These are phyloP conservation scores for Scomber japonicus DNA, from an alignment of 2,113 vertebrate genomes.

Conservation along the genomic window DNA sequence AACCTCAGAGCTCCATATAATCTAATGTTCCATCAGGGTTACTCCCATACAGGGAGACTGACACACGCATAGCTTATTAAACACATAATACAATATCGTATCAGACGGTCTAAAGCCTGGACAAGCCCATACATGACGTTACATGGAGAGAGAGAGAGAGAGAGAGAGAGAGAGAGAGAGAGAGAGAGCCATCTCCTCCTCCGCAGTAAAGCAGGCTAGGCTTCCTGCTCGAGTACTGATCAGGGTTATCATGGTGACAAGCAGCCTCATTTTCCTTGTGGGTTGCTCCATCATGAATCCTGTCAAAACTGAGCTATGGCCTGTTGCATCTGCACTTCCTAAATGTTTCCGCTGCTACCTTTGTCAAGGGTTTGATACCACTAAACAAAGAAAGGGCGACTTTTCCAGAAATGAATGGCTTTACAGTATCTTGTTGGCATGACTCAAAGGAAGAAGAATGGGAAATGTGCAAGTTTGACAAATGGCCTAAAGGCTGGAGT, in stretches of 20 bases:
- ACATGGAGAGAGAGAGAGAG: constrained; percentile 2
- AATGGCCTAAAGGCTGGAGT: background rate
- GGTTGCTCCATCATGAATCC: constrained; percentile 43
- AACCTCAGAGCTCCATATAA: background rate
- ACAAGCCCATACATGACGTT: constrained; percentile 12
- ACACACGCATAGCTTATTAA: constrained; percentile 8
- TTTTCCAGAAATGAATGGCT: background rate
- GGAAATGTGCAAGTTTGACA: constrained; percentile 9
- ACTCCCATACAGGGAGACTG: background rate
- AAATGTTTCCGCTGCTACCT: constrained; percentile 16
- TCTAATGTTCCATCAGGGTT: background rate
- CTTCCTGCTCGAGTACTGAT: constrained; percentile 40
- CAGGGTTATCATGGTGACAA: constrained; percentile 23
- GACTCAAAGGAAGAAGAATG: constrained; percentile 6
- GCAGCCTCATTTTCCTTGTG: constrained; percentile 39
- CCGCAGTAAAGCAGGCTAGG: constrained; percentile 3
- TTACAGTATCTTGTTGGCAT: constrained; percentile 4
- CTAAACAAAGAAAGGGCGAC: background rate
- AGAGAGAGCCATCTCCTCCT: constrained; percentile 16
- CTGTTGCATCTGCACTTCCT: constrained; percentile 3
- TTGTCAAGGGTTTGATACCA: constrained; percentile 17
- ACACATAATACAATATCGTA: background rate
- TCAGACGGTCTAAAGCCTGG: background rate
- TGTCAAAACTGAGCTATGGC: constrained; percentile 63
- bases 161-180: background rate